Conservation (phyloP, 2,797 vertebrate genomes). For the Todus mexicanus region DNA sequence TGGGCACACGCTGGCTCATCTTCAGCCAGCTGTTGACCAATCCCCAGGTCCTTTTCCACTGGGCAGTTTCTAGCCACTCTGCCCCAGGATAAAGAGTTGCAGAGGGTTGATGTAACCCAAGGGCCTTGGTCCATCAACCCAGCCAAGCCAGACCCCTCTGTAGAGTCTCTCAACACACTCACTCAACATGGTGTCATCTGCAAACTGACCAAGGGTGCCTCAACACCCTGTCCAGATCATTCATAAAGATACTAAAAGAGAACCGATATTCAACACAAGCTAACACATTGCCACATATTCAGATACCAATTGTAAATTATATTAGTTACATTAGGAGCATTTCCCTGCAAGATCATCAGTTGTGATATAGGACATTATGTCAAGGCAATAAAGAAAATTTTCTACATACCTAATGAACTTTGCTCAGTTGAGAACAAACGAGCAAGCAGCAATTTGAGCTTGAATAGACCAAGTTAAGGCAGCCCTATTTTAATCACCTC, state of each 20-base stretch:
- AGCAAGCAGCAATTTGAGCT: neutral
- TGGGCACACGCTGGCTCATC: neutral
- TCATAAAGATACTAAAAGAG: neutral
- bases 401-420: neutral
- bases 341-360: neutral
- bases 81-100: neutral
- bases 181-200: too few species aligned
- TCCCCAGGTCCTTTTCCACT: neutral
- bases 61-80: neutral
- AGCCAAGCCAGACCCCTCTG: neutral
- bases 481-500: neutral
- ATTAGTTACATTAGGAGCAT: rapidly evolving
- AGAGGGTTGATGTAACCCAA: neutral
- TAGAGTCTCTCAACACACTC: too few species aligned
- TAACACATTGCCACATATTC: neutral
- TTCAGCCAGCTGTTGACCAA: neutral
- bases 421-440: neutral
- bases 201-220: neutral
- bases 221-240: too few species aligned
- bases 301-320: neutral
- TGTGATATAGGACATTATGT: neutral
- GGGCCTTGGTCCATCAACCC: neutral
- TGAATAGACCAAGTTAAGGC: neutral
- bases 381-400: neutral
- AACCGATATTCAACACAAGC: neutral